phyloP scores from a whole-genome alignment of 2,888 invertebrate species.

The Orthosia cruda region DNA sequence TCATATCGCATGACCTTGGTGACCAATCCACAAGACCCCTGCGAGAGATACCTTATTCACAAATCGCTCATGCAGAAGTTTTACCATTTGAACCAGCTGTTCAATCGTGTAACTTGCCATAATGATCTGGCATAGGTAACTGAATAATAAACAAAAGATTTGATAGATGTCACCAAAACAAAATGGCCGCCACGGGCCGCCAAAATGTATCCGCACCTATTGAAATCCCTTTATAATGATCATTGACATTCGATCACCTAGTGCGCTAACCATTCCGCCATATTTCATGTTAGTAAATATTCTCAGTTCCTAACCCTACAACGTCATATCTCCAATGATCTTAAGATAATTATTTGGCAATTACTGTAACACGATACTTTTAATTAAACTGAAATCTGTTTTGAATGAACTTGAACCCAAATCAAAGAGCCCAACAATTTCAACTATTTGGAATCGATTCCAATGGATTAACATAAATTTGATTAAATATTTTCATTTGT shows the following conservation, averaged over 20 bases:
- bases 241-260: background rate
- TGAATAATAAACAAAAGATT: too few relatives aligned
- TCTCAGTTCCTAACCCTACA: background rate
- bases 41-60: too few relatives aligned
- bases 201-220: too few relatives aligned
- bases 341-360: conserved; percentile 6
- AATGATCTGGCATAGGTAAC: too few relatives aligned
- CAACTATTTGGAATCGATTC: background rate
- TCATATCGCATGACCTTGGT: too few relatives aligned
- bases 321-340: background rate
- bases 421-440: conserved; percentile 15
- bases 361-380: conserved; percentile 18
- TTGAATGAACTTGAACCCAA: conserved; percentile 14
- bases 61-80: too few relatives aligned
- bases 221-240: too few relatives aligned
- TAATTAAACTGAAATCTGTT: conserved; percentile 31
- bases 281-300: background rate
- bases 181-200: too few relatives aligned
- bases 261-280: background rate
- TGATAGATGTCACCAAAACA: too few relatives aligned
- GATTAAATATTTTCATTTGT: conserved; percentile 2
- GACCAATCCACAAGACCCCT: too few relatives aligned
- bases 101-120: too few relatives aligned
- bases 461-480: conserved; percentile 13
- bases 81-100: too few relatives aligned